Evolutionary conservation across 2,113 vertebrate genomes (phyloP).

Genomic region (Percina caprodes): DNA sequence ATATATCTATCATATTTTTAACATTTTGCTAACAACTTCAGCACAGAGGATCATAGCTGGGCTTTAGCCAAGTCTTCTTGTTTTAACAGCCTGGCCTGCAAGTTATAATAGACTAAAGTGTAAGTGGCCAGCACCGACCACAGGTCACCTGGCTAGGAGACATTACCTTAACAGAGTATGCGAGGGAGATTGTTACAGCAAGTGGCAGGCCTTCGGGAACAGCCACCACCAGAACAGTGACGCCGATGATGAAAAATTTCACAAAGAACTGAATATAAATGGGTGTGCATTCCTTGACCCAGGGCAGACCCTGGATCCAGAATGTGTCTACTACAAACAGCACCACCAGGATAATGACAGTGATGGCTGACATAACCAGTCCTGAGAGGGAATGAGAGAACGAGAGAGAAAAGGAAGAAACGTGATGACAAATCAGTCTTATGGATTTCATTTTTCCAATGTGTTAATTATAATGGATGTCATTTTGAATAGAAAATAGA

Average conservation of each 20-base stretch:
- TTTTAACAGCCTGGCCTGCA: slow-evolving; percentile 45
- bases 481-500: not conserved
- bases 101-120: slow-evolving; percentile 70
- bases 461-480: not conserved
- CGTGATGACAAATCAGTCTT: not conserved
- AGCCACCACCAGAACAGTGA: slow-evolving; percentile 97
- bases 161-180: slow-evolving; percentile 98
- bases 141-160: slow-evolving; percentile 29
- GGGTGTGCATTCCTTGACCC: slow-evolving; percentile 94
- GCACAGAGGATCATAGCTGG: slow-evolving; percentile 39
- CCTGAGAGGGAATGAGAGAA: slow-evolving; percentile 81
- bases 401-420: slow-evolving; percentile 26
- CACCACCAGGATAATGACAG: slow-evolving; percentile 97
- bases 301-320: slow-evolving; percentile 92
- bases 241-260: slow-evolving; percentile 99
- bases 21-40: slow-evolving; percentile 15
- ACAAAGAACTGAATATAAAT: slow-evolving; percentile 99
- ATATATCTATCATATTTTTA: no score
- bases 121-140: slow-evolving; percentile 43
- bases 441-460: not conserved
- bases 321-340: slow-evolving; percentile 97
- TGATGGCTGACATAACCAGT: slow-evolving; percentile 97
- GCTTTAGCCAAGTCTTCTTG: slow-evolving; percentile 42
- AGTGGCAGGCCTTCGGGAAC: slow-evolving; percentile 98
- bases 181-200: slow-evolving; percentile 97